Evolutionary conservation across 2,888 invertebrate genomes (phyloP), one percentile per base, ranked within the genome.

Genomic region (Danaus chrysippus): DNA sequence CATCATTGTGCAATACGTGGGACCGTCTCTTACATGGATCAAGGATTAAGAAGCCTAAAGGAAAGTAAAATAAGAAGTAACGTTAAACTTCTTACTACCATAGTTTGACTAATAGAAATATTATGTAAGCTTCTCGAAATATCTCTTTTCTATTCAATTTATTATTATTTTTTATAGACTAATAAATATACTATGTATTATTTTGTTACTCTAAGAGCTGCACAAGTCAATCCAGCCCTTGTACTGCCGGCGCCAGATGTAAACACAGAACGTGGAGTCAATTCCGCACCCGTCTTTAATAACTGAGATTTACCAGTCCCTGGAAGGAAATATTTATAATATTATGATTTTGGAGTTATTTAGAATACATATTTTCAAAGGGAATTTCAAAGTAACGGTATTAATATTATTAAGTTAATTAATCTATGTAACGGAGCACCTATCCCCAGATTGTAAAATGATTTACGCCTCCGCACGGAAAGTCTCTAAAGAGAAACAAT

Each of bases 271-370:
- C 97, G 91, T 0, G 95, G 93, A 2, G 91, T 93, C 80, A 92
- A 92, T 13, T 86, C 82, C 0, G 82, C 84, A 3, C 88, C 95
- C 66, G 95, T 94, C 68, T 94, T 93, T 34, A 98, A 87, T 58
- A 98, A 86, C 81, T 97, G 96, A 0, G 97, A 97, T 80, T 97
- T 97, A 6, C 96, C 97, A 1, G 97, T 97, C 12, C 97, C 97
- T 83, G 92, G 92, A 87, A 96, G 46, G 8, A 43, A 9, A 3
- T 10, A 41, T 19, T 23, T 11, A 56, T 46, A 2, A 52, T n/a
- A 15, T n/a, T 44, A 53, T 13, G 10, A 34, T 13, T 13, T 11
- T 10, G 6, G n/a, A 57, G 53, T 43, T 42, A 34, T 34, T 34
- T 8, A 34, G 3, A 34, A 34, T 34, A n/a, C n/a, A n/a, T n/a